Conservation (phyloP, 2,113 vertebrate genomes). For the Engraulis encrasicolus region DNA sequence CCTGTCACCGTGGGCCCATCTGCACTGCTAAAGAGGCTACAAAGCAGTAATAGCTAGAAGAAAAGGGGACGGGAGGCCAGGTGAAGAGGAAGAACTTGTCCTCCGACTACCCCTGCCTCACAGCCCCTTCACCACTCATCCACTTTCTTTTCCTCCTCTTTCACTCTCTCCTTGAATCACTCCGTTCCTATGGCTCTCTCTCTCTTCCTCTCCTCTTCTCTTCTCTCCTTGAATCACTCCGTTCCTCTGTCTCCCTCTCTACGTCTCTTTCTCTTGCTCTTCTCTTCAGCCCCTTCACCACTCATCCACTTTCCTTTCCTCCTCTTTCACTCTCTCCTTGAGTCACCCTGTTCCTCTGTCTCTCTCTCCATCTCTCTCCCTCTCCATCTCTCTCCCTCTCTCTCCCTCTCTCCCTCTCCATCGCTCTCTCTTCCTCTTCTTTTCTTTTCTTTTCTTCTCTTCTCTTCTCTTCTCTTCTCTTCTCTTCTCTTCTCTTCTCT, state of each 20-base stretch:
- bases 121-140: too few species aligned
- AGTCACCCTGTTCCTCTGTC: not conserved
- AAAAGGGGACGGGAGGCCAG: not conserved
- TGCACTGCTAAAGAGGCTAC: too few species aligned
- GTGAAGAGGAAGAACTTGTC: not conserved
- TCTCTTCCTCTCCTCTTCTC: not conserved
- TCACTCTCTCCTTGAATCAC: not conserved
- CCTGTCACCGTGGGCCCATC: too few species aligned
- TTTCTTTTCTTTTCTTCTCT: too few species aligned
- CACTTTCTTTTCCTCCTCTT: too few species aligned
- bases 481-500: too few species aligned
- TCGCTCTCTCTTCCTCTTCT: not conserved
- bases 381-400: too few species aligned
- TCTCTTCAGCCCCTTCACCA: too few species aligned
- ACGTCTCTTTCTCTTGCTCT: too few species aligned
- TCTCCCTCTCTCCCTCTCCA: too few species aligned
- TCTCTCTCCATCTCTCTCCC: not conserved
- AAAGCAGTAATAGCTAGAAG: not conserved
- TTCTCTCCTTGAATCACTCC: not conserved
- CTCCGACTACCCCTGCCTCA: not conserved
- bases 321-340: not conserved
- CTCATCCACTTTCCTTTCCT: not conserved
- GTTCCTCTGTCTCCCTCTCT: not conserved
- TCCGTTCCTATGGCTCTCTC: not conserved
- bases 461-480: not conserved